Conservation (phyloP, 2,888 invertebrate genomes). For the Agrochola lychnidis region DNA sequence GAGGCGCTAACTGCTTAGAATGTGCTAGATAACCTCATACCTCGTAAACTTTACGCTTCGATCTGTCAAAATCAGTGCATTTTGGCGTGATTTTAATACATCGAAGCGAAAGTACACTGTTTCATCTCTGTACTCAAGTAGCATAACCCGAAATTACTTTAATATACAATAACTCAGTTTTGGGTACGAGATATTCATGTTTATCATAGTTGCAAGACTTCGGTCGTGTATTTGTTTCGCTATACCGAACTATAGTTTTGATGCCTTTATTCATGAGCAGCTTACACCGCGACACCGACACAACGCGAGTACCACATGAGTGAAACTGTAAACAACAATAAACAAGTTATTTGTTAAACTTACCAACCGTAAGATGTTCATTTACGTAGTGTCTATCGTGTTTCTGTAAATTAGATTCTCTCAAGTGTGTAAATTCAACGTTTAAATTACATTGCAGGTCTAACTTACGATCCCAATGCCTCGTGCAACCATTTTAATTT, state of each 20-base stretch:
- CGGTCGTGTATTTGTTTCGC: background rate
- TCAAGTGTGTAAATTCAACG: constrained; percentile 13
- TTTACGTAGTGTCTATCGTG: background rate
- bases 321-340: constrained; percentile 4
- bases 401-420: background rate
- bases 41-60: background rate
- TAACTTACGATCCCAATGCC: background rate
- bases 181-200: background rate
- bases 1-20: no score
- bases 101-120: background rate
- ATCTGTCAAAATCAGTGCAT: background rate
- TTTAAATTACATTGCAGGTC: constrained; percentile 1
- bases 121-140: background rate
- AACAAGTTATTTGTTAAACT: constrained; percentile 1
- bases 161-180: background rate
- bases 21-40: background rate
- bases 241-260: background rate
- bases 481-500: background rate
- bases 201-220: background rate
- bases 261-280: background rate
- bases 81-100: background rate
- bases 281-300: background rate
- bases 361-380: background rate
- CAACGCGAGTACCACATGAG: background rate
- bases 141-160: background rate